These are phyloP conservation scores for Stegana nigrithorax DNA, from an alignment of 2,888 invertebrate genomes.

Conservation along the genomic window DNA sequence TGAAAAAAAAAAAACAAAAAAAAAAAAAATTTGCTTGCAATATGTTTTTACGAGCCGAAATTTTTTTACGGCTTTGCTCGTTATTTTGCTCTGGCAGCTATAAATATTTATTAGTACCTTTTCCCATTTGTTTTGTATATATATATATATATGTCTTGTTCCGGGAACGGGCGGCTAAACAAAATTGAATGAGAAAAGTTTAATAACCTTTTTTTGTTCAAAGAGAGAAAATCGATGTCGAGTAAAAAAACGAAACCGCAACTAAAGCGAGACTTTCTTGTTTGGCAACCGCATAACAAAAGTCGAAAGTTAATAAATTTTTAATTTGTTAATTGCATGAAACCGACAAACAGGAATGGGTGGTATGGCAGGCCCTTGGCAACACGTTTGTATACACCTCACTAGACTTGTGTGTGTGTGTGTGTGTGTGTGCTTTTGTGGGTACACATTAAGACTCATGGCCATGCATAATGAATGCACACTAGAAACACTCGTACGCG, in stretches of 20 bases:
- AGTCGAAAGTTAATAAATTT: slow-evolving; percentile 8
- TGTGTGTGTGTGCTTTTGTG: not conserved
- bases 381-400: too few species aligned
- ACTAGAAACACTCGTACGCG: not conserved
- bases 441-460: too few species aligned
- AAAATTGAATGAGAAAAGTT: slow-evolving; percentile 12
- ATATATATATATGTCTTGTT: too few species aligned
- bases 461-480: not conserved
- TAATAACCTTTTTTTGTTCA: slow-evolving; percentile 1
- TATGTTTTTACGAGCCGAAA: not conserved
- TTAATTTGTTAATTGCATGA: slow-evolving; percentile 5
- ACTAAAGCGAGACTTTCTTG: too few species aligned
- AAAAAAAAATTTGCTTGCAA: too few species aligned
- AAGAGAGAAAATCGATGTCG: not conserved
- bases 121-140: too few species aligned
- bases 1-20: too few species aligned
- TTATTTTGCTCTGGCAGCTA: not conserved
- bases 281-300: slow-evolving; percentile 2
- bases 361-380: too few species aligned
- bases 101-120: slow-evolving; percentile 12
- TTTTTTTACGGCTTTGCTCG: slow-evolving; percentile 1
- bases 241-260: not conserved
- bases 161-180: too few species aligned
- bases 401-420: too few species aligned
- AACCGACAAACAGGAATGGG: too few species aligned